Evolutionary conservation across 2,113 vertebrate genomes (phyloP).

Genomic region (Phodopus roborovskii): DNA sequence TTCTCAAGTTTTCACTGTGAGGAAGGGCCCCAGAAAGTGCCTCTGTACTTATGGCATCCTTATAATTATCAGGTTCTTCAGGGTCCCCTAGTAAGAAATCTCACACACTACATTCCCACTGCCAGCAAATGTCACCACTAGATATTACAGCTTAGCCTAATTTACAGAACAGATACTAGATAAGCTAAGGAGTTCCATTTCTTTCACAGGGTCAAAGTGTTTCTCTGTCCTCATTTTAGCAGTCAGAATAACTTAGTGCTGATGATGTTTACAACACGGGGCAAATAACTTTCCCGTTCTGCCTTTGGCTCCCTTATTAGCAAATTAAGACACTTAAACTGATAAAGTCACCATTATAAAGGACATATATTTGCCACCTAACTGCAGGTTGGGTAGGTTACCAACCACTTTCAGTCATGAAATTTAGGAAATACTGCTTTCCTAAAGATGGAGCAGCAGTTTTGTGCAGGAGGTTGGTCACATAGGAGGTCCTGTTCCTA

Average conservation of each 20-base stretch:
- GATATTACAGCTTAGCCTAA: neutral
- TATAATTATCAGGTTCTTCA: neutral
- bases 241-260: neutral
- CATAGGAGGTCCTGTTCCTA: too few species aligned
- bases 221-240: neutral
- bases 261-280: neutral
- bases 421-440: neutral
- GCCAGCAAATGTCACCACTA: neutral
- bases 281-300: neutral
- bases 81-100: neutral
- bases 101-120: neutral
- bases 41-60: rapidly evolving
- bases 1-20: neutral
- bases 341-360: neutral
- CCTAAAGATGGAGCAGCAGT: too few species aligned
- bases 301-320: neutral
- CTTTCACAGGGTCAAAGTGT: neutral
- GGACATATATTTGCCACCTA: neutral
- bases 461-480: neutral
- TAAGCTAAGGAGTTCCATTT: neutral
- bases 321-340: neutral
- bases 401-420: neutral
- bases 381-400: neutral
- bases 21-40: neutral
- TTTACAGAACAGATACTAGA: neutral